Conservation (phyloP, 2,797 vertebrate species). For the Tinamus major region DNA sequence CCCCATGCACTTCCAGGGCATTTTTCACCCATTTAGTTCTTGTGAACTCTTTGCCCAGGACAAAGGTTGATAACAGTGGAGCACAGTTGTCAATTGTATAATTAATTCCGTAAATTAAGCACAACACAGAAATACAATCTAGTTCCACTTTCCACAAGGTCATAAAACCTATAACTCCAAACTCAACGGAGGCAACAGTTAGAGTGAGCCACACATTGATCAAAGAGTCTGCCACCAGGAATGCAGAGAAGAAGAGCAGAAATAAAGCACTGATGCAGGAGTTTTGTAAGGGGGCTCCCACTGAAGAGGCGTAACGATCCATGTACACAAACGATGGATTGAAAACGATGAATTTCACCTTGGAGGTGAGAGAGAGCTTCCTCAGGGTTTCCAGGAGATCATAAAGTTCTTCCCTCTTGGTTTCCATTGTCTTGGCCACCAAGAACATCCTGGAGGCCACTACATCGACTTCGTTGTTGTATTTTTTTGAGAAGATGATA, state of each 20-base stretch:
- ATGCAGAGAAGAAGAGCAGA: constrained; percentile 95
- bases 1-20: constrained; percentile 94
- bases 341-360: constrained; percentile 98
- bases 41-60: constrained; percentile 93
- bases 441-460: constrained; percentile 97
- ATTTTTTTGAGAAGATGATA: constrained; percentile 95
- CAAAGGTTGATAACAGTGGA: constrained; percentile 95
- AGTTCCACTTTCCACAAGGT: constrained; percentile 97
- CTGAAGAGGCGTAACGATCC: constrained; percentile 95
- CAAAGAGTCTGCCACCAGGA: constrained; percentile 94
- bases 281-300: constrained; percentile 95
- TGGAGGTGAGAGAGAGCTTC: constrained; percentile 94
- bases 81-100: constrained; percentile 95
- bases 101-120: constrained; percentile 96
- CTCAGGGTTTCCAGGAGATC: constrained; percentile 95
- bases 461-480: constrained; percentile 90
- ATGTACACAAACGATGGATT: constrained; percentile 98
- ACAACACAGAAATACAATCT: constrained; percentile 96
- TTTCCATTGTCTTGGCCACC: constrained; percentile 97
- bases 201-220: constrained; percentile 96
- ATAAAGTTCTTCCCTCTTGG: constrained; percentile 97
- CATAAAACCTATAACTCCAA: constrained; percentile 98
- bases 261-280: constrained; percentile 97
- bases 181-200: constrained; percentile 95
- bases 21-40: constrained; percentile 98